Conservation (phyloP, 2,797 vertebrate species). For the Enteromius treurensis region DNA sequence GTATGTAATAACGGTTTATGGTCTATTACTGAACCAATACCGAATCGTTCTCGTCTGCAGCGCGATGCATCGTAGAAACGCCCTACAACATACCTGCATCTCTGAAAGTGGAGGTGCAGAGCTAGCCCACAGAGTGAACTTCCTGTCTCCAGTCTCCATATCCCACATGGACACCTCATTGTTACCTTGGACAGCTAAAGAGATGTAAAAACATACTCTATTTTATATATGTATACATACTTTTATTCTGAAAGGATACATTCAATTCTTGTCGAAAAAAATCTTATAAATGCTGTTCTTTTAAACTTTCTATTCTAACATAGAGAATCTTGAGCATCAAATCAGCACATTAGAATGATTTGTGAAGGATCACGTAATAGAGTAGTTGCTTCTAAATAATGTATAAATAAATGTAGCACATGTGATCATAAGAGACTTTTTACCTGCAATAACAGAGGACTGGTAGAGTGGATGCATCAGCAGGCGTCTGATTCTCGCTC, state of each 20-base stretch:
- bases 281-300: background rate
- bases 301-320: background rate
- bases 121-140: slow-evolving; percentile 96
- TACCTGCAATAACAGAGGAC: slow-evolving; percentile 95
- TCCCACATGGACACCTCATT: slow-evolving; percentile 99
- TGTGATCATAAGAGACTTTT: background rate
- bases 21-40: too few species aligned
- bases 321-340: background rate
- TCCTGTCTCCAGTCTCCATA: slow-evolving; percentile 96
- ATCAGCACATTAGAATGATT: background rate
- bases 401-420: background rate
- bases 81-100: slow-evolving; percentile 83
- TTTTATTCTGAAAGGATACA: background rate
- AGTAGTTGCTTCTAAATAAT: background rate
- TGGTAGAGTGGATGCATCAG: slow-evolving; percentile 97
- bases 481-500: slow-evolving; percentile 90
- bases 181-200: slow-evolving; percentile 93
- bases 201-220: slow-evolving; percentile 27
- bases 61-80: too few species aligned
- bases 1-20: too few species aligned
- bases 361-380: background rate
- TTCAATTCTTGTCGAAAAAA: background rate
- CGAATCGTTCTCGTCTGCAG: too few species aligned
- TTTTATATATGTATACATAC: background rate
- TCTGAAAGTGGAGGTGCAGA: slow-evolving; percentile 94